Evolutionary conservation across 1,140 invertebrate species (phyloP).

Genomic region (Hycleus cichorii): DNA sequence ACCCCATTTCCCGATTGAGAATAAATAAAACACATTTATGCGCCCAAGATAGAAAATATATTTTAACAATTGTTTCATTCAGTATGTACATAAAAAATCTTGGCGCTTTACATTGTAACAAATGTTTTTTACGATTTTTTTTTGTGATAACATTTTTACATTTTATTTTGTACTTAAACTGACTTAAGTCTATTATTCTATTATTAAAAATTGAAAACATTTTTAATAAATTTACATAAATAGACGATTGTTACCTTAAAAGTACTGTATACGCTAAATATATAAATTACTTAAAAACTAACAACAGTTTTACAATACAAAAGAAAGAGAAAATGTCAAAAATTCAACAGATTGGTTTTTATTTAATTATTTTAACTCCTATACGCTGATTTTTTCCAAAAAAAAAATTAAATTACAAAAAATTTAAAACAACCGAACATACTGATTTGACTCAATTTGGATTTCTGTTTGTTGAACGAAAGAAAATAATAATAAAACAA

Average conservation of each 20-base stretch:
- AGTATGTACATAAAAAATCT: constrained; percentile 21
- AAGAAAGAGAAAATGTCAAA: neutral
- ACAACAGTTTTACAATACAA: constrained; percentile 19
- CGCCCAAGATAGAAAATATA: constrained; percentile 24
- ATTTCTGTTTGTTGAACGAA: too few relatives aligned
- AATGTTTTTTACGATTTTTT: constrained; percentile 21
- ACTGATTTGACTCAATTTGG: too few relatives aligned
- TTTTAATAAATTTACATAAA: constrained; percentile 21
- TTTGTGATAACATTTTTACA: constrained; percentile 15
- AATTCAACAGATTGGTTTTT: constrained; percentile 11
- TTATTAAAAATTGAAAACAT: constrained; percentile 21
- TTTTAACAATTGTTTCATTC: constrained; percentile 18
- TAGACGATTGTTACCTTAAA: constrained; percentile 16
- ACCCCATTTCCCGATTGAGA: too few relatives aligned
- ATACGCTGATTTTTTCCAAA: too few relatives aligned
- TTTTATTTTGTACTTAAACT: constrained; percentile 23
- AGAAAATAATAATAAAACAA: constrained; percentile 1
- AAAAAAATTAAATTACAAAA: neutral
- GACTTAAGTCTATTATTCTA: constrained; percentile 17
- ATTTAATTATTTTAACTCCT: neutral
- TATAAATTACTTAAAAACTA: constrained; percentile 24
- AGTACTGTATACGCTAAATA: constrained; percentile 10
- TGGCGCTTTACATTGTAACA: constrained; percentile 17
- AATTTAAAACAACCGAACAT: constrained; percentile 6
- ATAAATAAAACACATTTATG: constrained; percentile 16